Percentiles rank a stretch among this genome's conserved stretches.
Evolutionary conservation across 2,113 vertebrate species (phyloP).

Genomic region (Oenanthe oenanthe): DNA sequence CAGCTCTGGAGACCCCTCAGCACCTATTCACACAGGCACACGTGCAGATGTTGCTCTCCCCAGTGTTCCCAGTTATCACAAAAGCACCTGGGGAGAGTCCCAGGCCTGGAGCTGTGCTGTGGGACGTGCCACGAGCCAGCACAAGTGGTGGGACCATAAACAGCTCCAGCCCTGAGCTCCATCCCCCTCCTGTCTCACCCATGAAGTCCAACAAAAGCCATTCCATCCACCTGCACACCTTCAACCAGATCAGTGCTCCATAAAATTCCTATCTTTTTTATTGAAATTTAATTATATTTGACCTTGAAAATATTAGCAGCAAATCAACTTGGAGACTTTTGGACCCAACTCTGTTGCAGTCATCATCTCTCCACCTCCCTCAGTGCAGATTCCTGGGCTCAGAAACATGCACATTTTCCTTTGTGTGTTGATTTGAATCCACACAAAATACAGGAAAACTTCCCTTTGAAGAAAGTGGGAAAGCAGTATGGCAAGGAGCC

Average conservation of each 20-base stretch:
- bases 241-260: neutral
- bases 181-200: neutral
- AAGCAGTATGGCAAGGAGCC: slow-evolving; percentile 29
- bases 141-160: rapidly evolving
- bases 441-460: slow-evolving; percentile 26
- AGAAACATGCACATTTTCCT: neutral
- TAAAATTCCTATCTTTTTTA: neutral
- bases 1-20: neutral
- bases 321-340: neutral
- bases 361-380: neutral
- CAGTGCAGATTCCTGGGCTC: neutral
- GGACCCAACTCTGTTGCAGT: neutral
- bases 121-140: rapidly evolving
- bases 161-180: rapidly evolving
- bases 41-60: rapidly evolving
- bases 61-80: neutral
- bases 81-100: neutral
- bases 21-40: neutral
- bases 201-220: neutral
- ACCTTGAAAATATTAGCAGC: neutral
- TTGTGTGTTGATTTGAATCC: slow-evolving; percentile 40
- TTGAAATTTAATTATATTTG: neutral
- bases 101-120: rapidly evolving
- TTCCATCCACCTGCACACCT: neutral
- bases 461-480: slow-evolving; percentile 62